A percentile compares a stretch with the other conserved stretches of the same genome.
These are phyloP conservation scores for Ditylenchus dipsaci DNA, from an alignment of 1,140 invertebrate genomes.

Conservation along the genomic window DNA sequence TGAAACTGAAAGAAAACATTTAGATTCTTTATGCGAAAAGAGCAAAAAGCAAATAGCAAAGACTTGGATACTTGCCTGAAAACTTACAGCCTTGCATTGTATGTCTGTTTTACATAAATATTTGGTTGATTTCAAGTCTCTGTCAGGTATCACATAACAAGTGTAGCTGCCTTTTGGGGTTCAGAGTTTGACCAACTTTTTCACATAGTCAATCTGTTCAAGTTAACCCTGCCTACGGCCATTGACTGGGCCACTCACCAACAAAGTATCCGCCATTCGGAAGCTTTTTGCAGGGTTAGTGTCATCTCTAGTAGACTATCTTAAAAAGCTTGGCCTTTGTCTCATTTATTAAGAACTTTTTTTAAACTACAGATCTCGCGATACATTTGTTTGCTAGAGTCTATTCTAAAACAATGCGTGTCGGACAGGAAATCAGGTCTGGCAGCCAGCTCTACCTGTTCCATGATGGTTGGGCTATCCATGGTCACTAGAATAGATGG, in stretches of 20 bases:
- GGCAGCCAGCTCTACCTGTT: neutral
- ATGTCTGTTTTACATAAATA: neutral
- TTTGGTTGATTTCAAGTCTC: too few species aligned
- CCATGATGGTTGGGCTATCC: neutral
- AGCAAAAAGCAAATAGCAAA: neutral
- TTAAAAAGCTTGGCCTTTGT: too few species aligned
- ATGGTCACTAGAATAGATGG: neutral
- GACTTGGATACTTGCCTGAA: neutral
- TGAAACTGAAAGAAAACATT: neutral
- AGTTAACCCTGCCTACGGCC: constrained; percentile 13
- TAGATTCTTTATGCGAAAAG: neutral
- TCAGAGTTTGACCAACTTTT: neutral
- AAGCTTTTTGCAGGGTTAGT: constrained; percentile 18
- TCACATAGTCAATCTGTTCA: constrained; percentile 5
- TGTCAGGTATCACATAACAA: too few species aligned
- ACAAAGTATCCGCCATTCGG: neutral
- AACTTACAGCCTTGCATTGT: neutral
- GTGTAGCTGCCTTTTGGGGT: neutral
- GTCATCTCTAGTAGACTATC: too few species aligned
- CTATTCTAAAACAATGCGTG: constrained; percentile 3
- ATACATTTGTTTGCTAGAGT: constrained; percentile 5
- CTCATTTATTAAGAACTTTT: neutral
- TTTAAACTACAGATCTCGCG: constrained; percentile 9
- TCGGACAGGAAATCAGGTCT: neutral
- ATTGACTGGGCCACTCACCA: constrained; percentile 24